Base-by-base conservation (phyloP, 1,140 invertebrate genomes). In the Piezodorus guildinii region DNA sequence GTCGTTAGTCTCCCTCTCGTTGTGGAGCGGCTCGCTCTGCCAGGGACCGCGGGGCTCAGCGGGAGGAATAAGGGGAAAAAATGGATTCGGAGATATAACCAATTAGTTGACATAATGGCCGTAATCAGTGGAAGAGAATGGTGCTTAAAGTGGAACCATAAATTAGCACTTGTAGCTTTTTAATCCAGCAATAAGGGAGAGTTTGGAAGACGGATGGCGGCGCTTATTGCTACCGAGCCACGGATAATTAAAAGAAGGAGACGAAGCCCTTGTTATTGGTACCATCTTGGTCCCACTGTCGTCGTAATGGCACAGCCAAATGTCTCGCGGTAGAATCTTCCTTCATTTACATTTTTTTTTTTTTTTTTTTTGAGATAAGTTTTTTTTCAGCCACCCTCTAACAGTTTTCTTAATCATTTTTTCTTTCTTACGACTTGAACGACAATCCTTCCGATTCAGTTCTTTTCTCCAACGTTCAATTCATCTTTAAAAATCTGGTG, bases 121-220 rank as follows among this genome's bases (percentile, higher is more conserved):
- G 62, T 63, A 63, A 63, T 63, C 62, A 49, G 34, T n/a, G 45
- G 10, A 30, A 51, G 62, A 21, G 46, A 17, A 15, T 30, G 62
- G 46, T 34, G 44, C 52, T 56, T 52, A 52, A 63, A 63, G 62
- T 4, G 51, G 10, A 3, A 17, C 63, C 25, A 64, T 64, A 64
- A 64, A 64, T 64, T 64, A 60, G 63, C 63, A 64, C 63, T 64
- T 64, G 63, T 64, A 64, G 63, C 54, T 64, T 64, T 64, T 64
- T 64, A 64, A 64, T 64, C 62, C 63, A 19, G 54, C 54, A 60
- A 60, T 64, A 60, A 59, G 63, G 56, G 56, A 25, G 54, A 27
- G 44, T 12, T 27, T 17, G 44, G 51, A 49, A 30, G 30, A 39
- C 62, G 34, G 58, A 64, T 59, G 63, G 58, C 12, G 17, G 21